Evolutionary conservation across 1,140 invertebrate species (phyloP).

Genomic region (Maniola jurtina): DNA sequence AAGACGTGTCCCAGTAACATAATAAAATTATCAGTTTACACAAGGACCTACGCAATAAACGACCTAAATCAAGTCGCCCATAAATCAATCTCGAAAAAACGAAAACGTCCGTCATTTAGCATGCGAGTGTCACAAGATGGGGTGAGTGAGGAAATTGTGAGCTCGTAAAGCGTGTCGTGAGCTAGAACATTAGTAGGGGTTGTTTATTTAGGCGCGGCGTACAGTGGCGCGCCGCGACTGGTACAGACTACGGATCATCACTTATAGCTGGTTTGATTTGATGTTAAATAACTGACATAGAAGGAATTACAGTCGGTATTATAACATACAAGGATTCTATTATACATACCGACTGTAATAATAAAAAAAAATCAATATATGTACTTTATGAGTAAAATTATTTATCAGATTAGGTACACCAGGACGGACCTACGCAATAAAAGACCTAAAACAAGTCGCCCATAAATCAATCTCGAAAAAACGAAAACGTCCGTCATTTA

Average conservation of each 20-base stretch:
- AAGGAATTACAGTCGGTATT: no score
- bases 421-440: constrained; percentile 4
- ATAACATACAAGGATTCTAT: no score
- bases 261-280: constrained; percentile 26
- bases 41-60: constrained; percentile 1
- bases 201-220: constrained; percentile 66
- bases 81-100: constrained; percentile 46
- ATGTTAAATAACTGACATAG: background rate
- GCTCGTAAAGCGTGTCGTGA: constrained; percentile 63
- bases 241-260: constrained; percentile 38
- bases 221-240: constrained; percentile 42
- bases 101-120: constrained; percentile 40
- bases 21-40: constrained; percentile 15
- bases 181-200: constrained; percentile 58
- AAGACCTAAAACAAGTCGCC: constrained; percentile 23
- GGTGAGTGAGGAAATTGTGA: constrained; percentile 53
- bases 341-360: no score
- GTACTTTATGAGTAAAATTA: constrained; percentile 12
- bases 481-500: constrained; percentile 38
- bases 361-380: no score
- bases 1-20: constrained; percentile 3
- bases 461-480: constrained; percentile 49
- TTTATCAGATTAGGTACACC: background rate
- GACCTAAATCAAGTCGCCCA: constrained; percentile 27
- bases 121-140: constrained; percentile 35